Conservation (phyloP, 2,113 vertebrate genomes). For the Zeus faber region DNA sequence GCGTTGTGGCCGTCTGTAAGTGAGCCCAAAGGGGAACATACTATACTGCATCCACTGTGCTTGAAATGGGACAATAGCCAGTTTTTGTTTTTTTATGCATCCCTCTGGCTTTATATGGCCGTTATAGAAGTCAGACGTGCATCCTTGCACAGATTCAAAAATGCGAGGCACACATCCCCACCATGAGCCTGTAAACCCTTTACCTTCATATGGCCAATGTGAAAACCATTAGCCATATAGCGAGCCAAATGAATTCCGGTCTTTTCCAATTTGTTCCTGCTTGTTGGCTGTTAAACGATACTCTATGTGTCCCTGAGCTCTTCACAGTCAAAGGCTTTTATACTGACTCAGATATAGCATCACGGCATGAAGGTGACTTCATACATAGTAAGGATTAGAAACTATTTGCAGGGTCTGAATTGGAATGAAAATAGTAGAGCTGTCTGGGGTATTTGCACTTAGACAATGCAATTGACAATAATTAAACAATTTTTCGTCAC, state of each 20-base stretch:
- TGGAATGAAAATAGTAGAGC: too few relatives aligned
- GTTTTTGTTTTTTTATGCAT: conserved; percentile 32
- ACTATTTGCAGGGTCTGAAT: too few relatives aligned
- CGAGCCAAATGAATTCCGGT: conserved; percentile 5
- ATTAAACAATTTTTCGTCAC: too few relatives aligned
- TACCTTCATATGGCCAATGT: conserved; percentile 30
- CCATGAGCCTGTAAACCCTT: conserved; percentile 48
- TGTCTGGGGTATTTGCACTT: too few relatives aligned
- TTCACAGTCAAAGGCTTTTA: neutral
- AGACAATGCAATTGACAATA: too few relatives aligned
- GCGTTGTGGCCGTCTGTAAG: neutral
- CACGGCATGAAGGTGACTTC: too few relatives aligned
- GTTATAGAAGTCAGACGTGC: conserved; percentile 45
- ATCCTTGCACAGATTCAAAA: conserved; percentile 44
- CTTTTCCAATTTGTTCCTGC: conserved; percentile 11
- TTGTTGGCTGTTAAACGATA: conserved; percentile 10
- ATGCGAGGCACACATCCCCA: conserved; percentile 33
- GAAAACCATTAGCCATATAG: conserved; percentile 17
- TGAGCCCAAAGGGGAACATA: too few relatives aligned
- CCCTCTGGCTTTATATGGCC: conserved; percentile 42
- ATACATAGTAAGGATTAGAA: too few relatives aligned
- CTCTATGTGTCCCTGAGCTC: neutral
- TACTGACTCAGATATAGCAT: too few relatives aligned
- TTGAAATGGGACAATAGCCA: conserved; percentile 29
- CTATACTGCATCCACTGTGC: conserved; percentile 18